phyloP scores from a whole-genome alignment of 2,888 invertebrate genomes.

The Diplazon laetatorius region DNA sequence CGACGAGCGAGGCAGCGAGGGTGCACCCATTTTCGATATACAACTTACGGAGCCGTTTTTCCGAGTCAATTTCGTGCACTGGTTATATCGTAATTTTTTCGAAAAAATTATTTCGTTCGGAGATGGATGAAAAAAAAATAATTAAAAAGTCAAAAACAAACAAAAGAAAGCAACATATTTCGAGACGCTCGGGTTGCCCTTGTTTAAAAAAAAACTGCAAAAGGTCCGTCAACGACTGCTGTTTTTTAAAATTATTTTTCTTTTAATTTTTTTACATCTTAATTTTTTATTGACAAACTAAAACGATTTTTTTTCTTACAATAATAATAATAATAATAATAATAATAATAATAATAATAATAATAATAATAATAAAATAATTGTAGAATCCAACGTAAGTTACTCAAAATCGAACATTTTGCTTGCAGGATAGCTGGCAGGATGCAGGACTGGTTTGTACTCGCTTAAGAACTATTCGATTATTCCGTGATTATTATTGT shows the following conservation, averaged over 20 bases:
- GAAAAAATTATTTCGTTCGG: too few species aligned
- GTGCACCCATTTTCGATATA: too few species aligned
- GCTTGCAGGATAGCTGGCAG: constrained; percentile 66
- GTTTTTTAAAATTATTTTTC: not conserved
- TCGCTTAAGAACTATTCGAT: constrained; percentile 53
- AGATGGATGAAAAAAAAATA: too few species aligned
- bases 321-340: too few species aligned
- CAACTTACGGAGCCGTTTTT: constrained; percentile 50
- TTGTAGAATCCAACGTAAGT: constrained; percentile 45
- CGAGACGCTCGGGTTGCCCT: constrained; percentile 57
- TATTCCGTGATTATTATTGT: constrained; percentile 16
- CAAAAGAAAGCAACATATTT: not conserved
- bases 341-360: too few species aligned
- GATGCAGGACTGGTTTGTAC: constrained; percentile 66
- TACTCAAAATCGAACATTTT: constrained; percentile 63
- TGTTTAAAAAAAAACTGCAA: not conserved
- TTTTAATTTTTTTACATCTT: constrained; percentile 9
- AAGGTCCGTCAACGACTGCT: constrained; percentile 5
- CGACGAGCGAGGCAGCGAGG: constrained; percentile 52
- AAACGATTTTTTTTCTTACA: too few species aligned
- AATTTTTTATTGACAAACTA: too few species aligned
- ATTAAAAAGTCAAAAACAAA: not conserved
- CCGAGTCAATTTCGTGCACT: constrained; percentile 28
- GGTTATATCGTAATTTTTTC: too few species aligned
- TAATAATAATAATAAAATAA: too few species aligned